Conservation (phyloP, 2,797 vertebrate species). For the Macrochelys suwanniensis region DNA sequence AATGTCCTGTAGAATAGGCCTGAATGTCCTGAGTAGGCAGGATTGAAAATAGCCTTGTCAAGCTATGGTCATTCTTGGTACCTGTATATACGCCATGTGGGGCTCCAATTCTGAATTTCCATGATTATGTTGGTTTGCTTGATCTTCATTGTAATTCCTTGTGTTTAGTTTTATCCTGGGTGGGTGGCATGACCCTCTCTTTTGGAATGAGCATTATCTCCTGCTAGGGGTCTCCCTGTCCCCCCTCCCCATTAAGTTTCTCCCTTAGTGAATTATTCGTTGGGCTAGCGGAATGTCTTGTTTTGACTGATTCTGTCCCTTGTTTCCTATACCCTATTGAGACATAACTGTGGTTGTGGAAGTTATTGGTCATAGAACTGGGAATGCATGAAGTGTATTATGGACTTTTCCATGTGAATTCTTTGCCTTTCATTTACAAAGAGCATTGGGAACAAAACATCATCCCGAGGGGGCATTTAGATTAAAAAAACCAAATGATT, state of each 20-base stretch:
- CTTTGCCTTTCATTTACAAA: neutral
- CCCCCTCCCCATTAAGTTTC: neutral
- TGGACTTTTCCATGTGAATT: neutral
- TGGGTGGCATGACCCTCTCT: slow-evolving; percentile 29
- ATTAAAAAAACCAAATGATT: neutral
- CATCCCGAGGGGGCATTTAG: neutral
- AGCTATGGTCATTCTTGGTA: neutral
- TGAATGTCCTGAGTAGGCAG: neutral
- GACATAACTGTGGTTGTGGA: neutral
- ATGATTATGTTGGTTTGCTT: slow-evolving; percentile 36
- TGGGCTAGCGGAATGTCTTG: neutral
- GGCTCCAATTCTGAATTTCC: neutral
- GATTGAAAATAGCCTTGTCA: neutral
- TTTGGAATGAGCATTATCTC: slow-evolving; percentile 52
- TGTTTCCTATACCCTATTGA: neutral
- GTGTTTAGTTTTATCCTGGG: slow-evolving; percentile 34
- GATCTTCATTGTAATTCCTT: slow-evolving; percentile 51
- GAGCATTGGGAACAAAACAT: neutral
- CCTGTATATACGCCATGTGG: neutral
- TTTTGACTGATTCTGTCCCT: neutral
- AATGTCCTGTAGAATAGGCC: neutral
- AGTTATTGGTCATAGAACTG: neutral
- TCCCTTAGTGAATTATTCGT: neutral
- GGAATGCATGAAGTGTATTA: neutral
- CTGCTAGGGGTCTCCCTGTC: neutral